Evolutionary conservation across 2,888 invertebrate genomes (phyloP), one percentile per base, ranked within the genome.

Genomic region (Archips crataeganus): DNA sequence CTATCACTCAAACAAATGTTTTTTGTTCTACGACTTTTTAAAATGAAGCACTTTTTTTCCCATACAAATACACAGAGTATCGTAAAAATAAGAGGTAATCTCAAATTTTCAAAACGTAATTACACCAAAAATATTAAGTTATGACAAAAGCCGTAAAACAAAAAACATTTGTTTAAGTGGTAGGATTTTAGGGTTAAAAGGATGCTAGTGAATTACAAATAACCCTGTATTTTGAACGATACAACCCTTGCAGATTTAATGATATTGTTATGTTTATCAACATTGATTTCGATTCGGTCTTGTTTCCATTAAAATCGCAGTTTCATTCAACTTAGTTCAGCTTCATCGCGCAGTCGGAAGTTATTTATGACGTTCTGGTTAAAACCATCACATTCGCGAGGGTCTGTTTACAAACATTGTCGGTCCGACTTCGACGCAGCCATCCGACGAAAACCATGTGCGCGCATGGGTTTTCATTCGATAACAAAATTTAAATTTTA

Each of bases 321-420:
- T 54, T 54, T 54, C 54, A 54, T 54, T 54, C 54, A 23, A 15
- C 15, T 51, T 42, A 36, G 49, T 47, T 32, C 47, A 51, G 36
- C 49, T 65, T 9, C 39, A 47, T 60, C 32, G 59, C 39, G 51
- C 11, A 64, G 64, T 15, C 69, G 59, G 69, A 74, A 69, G 64
- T 69, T 74, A 59, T 51, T 69, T 51, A 42, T 54, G 64, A 70
- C 60, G 69, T 49, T 63, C 39, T 64, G 69, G 63, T 65, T 70
- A 65, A 69, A 74, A 60, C 54, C 42, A 57, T 54, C 65, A 65
- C 65, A 65, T 74, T 65, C 65, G 36, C 64, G 51, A 49, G 54
- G 65, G 60, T 34, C 23, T 51, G 65, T 74, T 74, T 74, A 70
- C 70, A 65, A 74, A 74, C 69, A 70, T n/a, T 60, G 64, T 51